Evolutionary conservation across 2,113 vertebrate genomes (phyloP), one percentile per base, ranked within the genome.

Genomic region (Burhinus oedicnemus): DNA sequence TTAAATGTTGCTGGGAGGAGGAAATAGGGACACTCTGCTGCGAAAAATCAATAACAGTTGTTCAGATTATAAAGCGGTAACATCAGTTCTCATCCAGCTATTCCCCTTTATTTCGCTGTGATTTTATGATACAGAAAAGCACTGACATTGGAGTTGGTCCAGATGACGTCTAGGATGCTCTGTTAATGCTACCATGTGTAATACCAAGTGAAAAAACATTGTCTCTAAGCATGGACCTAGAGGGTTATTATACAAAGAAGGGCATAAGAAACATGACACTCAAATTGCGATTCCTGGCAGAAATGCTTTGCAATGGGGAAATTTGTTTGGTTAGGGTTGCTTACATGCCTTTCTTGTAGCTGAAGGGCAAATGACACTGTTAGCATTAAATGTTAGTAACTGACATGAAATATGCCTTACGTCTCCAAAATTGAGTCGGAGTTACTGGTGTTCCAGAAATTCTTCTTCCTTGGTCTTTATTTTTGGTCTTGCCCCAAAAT

Each of bases 181-280:
- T 14, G 51, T 17, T 45, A 29, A 15, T 4, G 8, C 13, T 78
- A 83, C 27, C 19, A 1, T 15, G 32, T 22, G 6, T 11, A 70
- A 47, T 25, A 25, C n/a, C 3, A 3, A 88, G 60, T 9, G 16
- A 34, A 85, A 79, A 92, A 92, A 42, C 54, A 7, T 47, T 4
- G 42, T 49, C 25, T 52, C 19, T 44, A 32, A 82, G 87, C 45
- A 4, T 0, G 34, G 87, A 9, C 47, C 66, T n/a, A 3, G 25
- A 62, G 90, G 86, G 84, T 69, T 84, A 42, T 93, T 93, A 82
- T 94, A 65, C 61, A 47, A 87, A 91, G 94, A 89, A 87, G 81
- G 81, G 32, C 81, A 49, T 6, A 55, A 52, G 92, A 93, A 93
- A 74, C 87, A 47, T 64, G 89, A 78, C 64, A 75, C 87, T 82